A percentile compares a stretch with the other conserved stretches of the same genome.
These are phyloP conservation scores for Sinonovacula constricta DNA, from an alignment of 1,140 invertebrate genomes.

Conservation along the genomic window DNA sequence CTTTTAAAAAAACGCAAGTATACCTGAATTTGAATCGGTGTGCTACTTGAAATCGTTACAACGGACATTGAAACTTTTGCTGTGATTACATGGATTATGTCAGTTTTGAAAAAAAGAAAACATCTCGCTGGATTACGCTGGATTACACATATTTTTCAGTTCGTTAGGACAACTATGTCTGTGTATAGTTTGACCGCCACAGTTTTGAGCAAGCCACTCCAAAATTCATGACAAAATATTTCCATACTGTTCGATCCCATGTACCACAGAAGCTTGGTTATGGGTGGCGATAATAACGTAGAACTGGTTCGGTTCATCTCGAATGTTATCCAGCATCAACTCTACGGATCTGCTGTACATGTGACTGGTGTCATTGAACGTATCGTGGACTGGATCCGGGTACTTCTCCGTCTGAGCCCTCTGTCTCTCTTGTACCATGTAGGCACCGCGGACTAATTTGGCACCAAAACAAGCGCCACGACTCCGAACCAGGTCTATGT, in stretches of 20 bases:
- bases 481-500: conserved; percentile 94
- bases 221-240: not conserved
- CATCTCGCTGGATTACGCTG: not conserved
- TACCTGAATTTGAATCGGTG: no score
- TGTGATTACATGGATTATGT: no score
- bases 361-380: conserved; percentile 91
- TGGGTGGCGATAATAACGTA: conserved; percentile 98
- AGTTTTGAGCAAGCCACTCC: not conserved
- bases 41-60: no score
- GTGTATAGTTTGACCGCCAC: not conserved
- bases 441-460: conserved; percentile 98
- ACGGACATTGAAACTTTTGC: no score
- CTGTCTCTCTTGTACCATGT: conserved; percentile 91
- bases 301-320: conserved; percentile 81
- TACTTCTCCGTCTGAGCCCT: conserved; percentile 85
- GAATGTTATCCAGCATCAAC: conserved; percentile 62
- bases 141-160: not conserved
- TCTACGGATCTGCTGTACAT: conserved; percentile 84
- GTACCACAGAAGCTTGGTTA: conserved; percentile 97
- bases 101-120: no score
- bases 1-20: no score
- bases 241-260: conserved; percentile 87
- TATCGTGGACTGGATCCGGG: conserved; percentile 94
- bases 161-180: not conserved
- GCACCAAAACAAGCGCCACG: conserved; percentile 98